Evolutionary conservation across 1,140 invertebrate species (phyloP).

Genomic region (Sycobia sp.): DNA sequence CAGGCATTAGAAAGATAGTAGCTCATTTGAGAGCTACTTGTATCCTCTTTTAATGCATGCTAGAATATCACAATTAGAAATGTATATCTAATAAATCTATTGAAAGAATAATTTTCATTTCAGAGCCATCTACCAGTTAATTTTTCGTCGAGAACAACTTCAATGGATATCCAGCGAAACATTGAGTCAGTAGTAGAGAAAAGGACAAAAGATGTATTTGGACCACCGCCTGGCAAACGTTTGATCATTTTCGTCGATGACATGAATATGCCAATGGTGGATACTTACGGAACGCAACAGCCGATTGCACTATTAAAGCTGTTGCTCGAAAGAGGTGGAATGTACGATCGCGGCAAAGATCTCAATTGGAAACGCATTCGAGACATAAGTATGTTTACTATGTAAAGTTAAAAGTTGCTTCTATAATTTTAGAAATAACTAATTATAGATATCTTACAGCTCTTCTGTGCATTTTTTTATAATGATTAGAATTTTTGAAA

Average conservation of each 20-base stretch:
- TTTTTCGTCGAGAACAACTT: conserved; percentile 88
- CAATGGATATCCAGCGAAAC: conserved; percentile 84
- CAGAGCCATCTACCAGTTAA: conserved; percentile 80
- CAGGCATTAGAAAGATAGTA: no score
- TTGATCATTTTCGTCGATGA: conserved; percentile 90
- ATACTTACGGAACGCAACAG: conserved; percentile 89
- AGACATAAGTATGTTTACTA: conserved; percentile 70
- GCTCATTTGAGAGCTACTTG: no score
- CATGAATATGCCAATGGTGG: conserved; percentile 91
- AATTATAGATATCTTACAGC: no score
- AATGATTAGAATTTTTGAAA: no score
- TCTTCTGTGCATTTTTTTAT: no score
- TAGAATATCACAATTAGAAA: no score
- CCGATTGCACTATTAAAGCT: conserved; percentile 88
- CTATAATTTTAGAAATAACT: not conserved
- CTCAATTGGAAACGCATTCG: conserved; percentile 87
- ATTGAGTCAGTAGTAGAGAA: conserved; percentile 87
- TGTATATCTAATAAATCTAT: conserved; percentile 15
- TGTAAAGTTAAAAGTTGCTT: not conserved
- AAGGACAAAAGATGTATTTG: conserved; percentile 85
- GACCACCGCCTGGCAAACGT: conserved; percentile 84
- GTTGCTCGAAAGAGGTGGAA: conserved; percentile 81
- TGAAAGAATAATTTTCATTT: conserved; percentile 69
- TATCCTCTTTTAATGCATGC: no score
- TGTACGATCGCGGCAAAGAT: conserved; percentile 88